Conservation (phyloP, 2,797 vertebrate genomes). For the Glossophaga mutica region DNA sequence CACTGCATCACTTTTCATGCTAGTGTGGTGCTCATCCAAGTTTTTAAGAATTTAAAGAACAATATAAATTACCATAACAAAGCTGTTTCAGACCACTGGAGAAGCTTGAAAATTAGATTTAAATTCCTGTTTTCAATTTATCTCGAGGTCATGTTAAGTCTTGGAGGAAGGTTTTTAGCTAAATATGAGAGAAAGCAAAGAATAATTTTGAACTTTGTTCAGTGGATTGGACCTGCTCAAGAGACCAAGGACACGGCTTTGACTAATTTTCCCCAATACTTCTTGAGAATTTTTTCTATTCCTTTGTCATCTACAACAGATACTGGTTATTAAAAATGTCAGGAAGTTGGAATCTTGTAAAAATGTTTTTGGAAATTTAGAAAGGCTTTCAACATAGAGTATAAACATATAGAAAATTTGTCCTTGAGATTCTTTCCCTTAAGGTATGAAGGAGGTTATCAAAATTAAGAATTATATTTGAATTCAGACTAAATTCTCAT, state of each 20-base stretch:
- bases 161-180: not conserved
- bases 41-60: slow-evolving; percentile 58
- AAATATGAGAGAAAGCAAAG: slow-evolving; percentile 10
- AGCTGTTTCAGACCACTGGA: slow-evolving; percentile 53
- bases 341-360: not conserved
- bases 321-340: not conserved
- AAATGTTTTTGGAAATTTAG: not conserved
- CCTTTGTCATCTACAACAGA: not conserved
- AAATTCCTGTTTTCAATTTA: slow-evolving; percentile 43
- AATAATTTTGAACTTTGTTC: slow-evolving; percentile 27
- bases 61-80: slow-evolving; percentile 61
- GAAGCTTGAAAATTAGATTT: slow-evolving; percentile 59
- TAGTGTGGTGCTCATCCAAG: not conserved
- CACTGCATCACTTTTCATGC: slow-evolving; percentile 2
- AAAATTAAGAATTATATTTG: slow-evolving; percentile 12
- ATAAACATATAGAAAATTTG: slow-evolving; percentile 2
- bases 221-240: not conserved
- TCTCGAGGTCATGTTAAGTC: slow-evolving; percentile 8
- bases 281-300: not conserved
- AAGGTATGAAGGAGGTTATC: slow-evolving; percentile 1
- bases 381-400: not conserved
- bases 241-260: not conserved
- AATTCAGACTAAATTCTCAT: slow-evolving; percentile 16
- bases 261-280: not conserved
- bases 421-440: not conserved